Evolutionary conservation across 2,797 vertebrate species (phyloP), one percentile per base, ranked within the genome.

Genomic region (Xenopus petersii): DNA sequence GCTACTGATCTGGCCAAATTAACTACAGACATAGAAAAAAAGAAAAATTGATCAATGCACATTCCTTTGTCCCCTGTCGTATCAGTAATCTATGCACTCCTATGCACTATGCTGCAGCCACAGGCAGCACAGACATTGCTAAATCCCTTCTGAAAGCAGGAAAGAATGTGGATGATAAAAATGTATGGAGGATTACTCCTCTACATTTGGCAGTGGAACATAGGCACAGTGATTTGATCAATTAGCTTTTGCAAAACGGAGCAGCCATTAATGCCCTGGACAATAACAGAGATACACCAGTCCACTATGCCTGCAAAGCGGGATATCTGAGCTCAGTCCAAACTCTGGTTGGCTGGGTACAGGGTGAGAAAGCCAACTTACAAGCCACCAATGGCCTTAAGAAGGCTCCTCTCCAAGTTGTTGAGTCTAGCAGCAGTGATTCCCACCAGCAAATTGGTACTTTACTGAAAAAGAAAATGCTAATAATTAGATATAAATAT

Each of bases 391-490:
- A 93, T 64, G 90, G 86, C 47, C 84, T 91, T 59, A 85, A 82
- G 68, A 94, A 93, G 83, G 94, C 84, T 0, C 86, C 91, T 0
- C 65, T 94, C 69, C 92, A 94, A 82, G 86, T 89, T 56, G 90
- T 88, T 1, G 86, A 92, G 75, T 75, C 75, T 1, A 84, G 65
- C 61, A 59, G 73, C 74, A 90, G 84, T 4, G 67, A 78, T 17
- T 85, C 81, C 12, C 91, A 93, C 49, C 84, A 84, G 78, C 81
- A 79, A 63, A 89, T 93, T 33, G 80, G 81, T 49, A 81, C 76
- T 4, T 77, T 93, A 71, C 80, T 95, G 62, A 92, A 88, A 82
- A 94, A 82, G 81, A 95, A 92, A 84, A 92, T 94, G 93, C 78
- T 92, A 63, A 81, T 94, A 36, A 85, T 87, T 16, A 94, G 89